These are phyloP conservation scores for Remorina albescens DNA, from an alignment of 2,797 vertebrate species.

Conservation along the genomic window DNA sequence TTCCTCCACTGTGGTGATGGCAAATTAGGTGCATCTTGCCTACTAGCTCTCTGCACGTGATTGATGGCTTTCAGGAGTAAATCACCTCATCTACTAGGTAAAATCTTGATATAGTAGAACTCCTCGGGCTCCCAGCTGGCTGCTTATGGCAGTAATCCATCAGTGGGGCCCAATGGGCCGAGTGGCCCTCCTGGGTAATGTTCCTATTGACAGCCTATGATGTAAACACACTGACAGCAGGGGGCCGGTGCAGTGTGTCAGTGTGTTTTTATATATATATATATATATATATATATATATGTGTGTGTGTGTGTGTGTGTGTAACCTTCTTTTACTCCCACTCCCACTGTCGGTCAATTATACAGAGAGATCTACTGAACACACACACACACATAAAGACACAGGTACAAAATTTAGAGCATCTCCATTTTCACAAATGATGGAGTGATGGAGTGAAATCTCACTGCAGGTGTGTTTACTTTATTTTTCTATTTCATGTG, in stretches of 20 bases:
- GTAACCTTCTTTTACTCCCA: slow-evolving; percentile 52
- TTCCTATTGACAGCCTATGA: slow-evolving; percentile 83
- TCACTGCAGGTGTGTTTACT: not conserved
- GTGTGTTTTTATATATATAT: too few relatives aligned
- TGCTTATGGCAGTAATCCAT: slow-evolving; percentile 84
- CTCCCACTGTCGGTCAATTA: slow-evolving; percentile 35
- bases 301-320: slow-evolving; percentile 38
- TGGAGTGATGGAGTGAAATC: not conserved
- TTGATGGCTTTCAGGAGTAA: slow-evolving; percentile 81
- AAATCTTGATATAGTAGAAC: slow-evolving; percentile 81
- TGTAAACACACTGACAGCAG: slow-evolving; percentile 76
- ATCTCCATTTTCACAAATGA: not conserved
- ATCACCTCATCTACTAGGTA: slow-evolving; percentile 83
- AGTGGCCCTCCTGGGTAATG: slow-evolving; percentile 81
- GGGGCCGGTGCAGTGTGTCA: slow-evolving; percentile 31
- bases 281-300: too few relatives aligned
- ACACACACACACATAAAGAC: slow-evolving; percentile 22
- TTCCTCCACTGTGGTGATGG: slow-evolving; percentile 45
- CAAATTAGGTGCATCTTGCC: slow-evolving; percentile 75
- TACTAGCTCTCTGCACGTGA: slow-evolving; percentile 66
- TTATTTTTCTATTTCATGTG: not conserved
- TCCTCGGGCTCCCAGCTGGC: slow-evolving; percentile 75
- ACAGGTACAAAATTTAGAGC: not conserved
- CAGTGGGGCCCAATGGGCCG: slow-evolving; percentile 81
- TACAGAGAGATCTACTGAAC: slow-evolving; percentile 32